Conservation (phyloP, 1,140 invertebrate genomes). For the Drosophila murphyi region DNA sequence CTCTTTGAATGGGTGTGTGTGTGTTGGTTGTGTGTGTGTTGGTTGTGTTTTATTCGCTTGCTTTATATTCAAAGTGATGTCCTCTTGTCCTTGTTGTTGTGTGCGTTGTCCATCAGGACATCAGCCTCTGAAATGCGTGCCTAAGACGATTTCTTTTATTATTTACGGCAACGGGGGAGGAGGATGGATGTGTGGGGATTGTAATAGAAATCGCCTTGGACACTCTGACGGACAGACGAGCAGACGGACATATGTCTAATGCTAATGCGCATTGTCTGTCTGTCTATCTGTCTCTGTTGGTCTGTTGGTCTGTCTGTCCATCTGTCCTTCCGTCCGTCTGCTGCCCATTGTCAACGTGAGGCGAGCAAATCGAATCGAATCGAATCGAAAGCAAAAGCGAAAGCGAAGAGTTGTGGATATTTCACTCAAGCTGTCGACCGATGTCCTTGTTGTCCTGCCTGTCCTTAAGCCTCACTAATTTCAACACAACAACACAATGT, state of each 20-base stretch:
- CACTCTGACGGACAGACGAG: not conserved
- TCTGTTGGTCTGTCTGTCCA: constrained; percentile 33
- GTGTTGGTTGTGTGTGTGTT: constrained; percentile 37
- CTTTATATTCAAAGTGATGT: constrained; percentile 82
- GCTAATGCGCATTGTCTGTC: constrained; percentile 63
- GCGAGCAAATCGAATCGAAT: constrained; percentile 11
- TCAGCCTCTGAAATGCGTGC: constrained; percentile 74
- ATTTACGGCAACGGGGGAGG: constrained; percentile 60
- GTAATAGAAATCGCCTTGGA: constrained; percentile 48
- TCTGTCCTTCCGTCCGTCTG: not conserved
- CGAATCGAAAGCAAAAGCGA: not conserved
- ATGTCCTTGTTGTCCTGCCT: constrained; percentile 3
- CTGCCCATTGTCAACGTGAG: constrained; percentile 55
- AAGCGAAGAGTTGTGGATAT: constrained; percentile 66
- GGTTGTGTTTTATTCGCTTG: constrained; percentile 76
- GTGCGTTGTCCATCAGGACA: constrained; percentile 51
- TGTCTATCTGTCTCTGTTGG: not conserved
- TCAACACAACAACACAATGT: constrained; percentile 13
- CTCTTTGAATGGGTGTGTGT: constrained; percentile 6
- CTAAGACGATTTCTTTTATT: constrained; percentile 82
- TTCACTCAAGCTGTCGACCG: constrained; percentile 51
- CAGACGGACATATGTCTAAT: constrained; percentile 65
- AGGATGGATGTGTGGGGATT: constrained; percentile 16
- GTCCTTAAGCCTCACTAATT: constrained; percentile 58
- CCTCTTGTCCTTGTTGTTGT: constrained; percentile 56